Conservation (phyloP, 2,888 invertebrate genomes). For the Leptothorax acervorum region DNA sequence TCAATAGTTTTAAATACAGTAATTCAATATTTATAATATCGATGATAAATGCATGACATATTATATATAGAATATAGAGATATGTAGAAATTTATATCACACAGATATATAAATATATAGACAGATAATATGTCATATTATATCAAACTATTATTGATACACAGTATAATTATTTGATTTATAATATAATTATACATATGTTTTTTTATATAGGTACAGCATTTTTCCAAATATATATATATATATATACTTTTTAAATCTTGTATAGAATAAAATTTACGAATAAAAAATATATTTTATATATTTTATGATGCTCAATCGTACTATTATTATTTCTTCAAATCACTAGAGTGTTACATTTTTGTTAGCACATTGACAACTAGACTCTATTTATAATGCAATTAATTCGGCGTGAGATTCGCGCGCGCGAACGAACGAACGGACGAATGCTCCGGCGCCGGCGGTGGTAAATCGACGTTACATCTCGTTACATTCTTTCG, state of each 20-base stretch:
- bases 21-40: conserved; percentile 2
- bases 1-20: neutral
- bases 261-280: neutral
- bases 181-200: neutral
- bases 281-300: neutral
- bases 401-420: conserved; percentile 15
- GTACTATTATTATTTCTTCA: neutral
- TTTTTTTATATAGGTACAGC: neutral
- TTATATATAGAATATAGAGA: neutral
- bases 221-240: neutral
- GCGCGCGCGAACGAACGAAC: neutral
- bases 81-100: neutral
- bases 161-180: neutral
- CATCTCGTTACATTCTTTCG: conserved; percentile 61
- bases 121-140: neutral
- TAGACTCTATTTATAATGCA: conserved; percentile 2
- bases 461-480: conserved; percentile 66
- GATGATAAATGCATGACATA: neutral
- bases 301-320: neutral
- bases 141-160: neutral
- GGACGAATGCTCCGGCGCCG: neutral
- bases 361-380: neutral
- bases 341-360: neutral
- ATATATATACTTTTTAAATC: neutral
- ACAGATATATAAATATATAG: neutral